Evolutionary conservation across 1,140 invertebrate species (phyloP), one percentile per base, ranked within the genome.

Genomic region (Philotrypesis tridentata): DNA sequence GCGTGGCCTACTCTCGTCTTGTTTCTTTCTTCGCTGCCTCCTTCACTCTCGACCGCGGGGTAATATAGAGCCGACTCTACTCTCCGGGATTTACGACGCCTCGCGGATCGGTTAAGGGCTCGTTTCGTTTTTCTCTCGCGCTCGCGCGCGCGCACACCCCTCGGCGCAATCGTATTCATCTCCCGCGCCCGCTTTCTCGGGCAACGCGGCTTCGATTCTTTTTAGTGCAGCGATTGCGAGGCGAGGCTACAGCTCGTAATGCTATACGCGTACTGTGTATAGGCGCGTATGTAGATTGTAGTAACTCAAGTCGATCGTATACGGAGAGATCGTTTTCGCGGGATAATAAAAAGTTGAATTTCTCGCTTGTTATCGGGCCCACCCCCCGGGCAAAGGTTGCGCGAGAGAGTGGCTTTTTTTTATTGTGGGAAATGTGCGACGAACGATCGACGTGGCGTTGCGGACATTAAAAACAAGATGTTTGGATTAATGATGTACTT

Each of bases 41-140:
- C 79, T 78, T 82, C 76, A 61, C 76, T 77, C 40, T 71, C 71
- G 37, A 86, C 72, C 86, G 83, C 40, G 12, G 40, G n/a, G n/a
- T n/a, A 14, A 43, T 14, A 14, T 14, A 7, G 48, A 55, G 21
- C 48, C 48, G 6, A 14, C 48, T 55, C 17, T n/a, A 48, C 82
- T 67, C 82, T 80, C 82, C 79, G 63, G 82, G 79, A 87, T 86
- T 86, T 87, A 87, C 81, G 65, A 48, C 31, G 48, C 21, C 79
- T 79, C 79, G 80, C 61, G 78, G 74, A 76, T 82, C 82, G 63
- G 71, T 86, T 85, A 82, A 85, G 80, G 77, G 75, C 31, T 65
- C 77, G 72, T 65, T 70, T 72, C 76, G 43, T 43, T 73, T 63
- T 4, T 67, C 48, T n/a, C 21, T 9, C 27, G 40, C 55, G 31